Percentiles rank a stretch among this genome's conserved stretches.
These are phyloP conservation scores for Luffia ferchaultella DNA, from an alignment of 2,888 invertebrate genomes.

Conservation along the genomic window DNA sequence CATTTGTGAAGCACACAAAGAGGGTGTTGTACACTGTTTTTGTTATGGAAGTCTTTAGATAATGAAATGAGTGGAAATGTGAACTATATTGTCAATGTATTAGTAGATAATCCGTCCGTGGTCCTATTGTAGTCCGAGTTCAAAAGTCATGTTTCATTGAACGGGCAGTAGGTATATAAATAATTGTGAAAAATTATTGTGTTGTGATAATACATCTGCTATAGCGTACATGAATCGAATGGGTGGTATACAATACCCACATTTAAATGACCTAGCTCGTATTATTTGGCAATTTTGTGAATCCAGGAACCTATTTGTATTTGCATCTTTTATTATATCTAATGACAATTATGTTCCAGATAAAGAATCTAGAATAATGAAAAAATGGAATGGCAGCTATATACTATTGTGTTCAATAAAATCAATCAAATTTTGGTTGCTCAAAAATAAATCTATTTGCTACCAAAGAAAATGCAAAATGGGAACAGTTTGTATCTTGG, in stretches of 20 bases:
- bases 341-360: constrained; percentile 11
- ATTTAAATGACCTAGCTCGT: background rate
- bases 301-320: background rate
- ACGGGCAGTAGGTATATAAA: background rate
- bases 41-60: no score
- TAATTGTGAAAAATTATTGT: constrained; percentile 10
- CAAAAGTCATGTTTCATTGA: no score
- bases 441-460: background rate
- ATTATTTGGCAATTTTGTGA: constrained; percentile 1
- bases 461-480: background rate
- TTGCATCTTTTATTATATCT: constrained; percentile 9
- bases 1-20: no score
- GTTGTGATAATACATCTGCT: constrained; percentile 15
- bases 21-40: no score
- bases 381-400: constrained; percentile 8
- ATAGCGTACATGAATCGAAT: constrained; percentile 11
- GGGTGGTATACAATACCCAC: background rate
- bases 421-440: constrained; percentile 6
- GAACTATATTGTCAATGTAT: no score
- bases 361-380: constrained; percentile 6
- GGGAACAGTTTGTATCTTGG: background rate
- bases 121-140: no score
- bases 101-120: no score
- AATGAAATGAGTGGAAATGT: no score
- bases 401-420: constrained; percentile 1